Evolutionary conservation across 1,140 invertebrate genomes (phyloP), one percentile per base, ranked within the genome.

Genomic region (Teleopsis dalmanni): DNA sequence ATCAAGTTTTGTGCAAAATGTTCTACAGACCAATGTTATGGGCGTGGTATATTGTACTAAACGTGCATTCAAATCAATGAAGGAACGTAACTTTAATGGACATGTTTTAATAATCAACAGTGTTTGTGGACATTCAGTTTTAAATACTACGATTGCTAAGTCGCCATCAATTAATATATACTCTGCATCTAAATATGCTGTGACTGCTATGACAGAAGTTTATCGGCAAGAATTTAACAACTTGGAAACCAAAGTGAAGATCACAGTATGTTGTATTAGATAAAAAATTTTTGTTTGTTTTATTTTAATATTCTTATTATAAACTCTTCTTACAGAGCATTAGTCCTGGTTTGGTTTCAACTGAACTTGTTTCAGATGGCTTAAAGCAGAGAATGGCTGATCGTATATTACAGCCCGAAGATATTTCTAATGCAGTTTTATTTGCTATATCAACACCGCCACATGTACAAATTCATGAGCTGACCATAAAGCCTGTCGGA

Each of bases 31-130:
- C 0, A 91, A 89, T 59, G 74, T 87, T 0, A 65, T 85, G 35
- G 85, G 75, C 0, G 60, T 86, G 0, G 73, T 77, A 14, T 74
- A 81, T 48, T 84, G 84, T 47, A 80, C 82, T 0, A 73, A 80
- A 29, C 78, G 82, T 54, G 77, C 80, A 1, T 67, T 87, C 13
- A 75, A 77, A 14, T 80, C 78, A 0, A 86, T 90, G 82, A 75
- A 69, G 46, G 75, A 78, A 37, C 73, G 78, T n/a, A 72, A 74
- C 2, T 70, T 83, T 11, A 72, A 81, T 52, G 87, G 86, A 0
- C 83, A 88, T 50, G 77, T 89, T 23, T 73, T 89, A 25, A 78
- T 85, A 41, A 75, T 90, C 3, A 86, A 83, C 63, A 87, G 78
- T 52, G 47, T 79, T 35, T 66, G 64, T 0, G 79, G 78, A 79